A percentile compares a stretch with the other conserved stretches of the same genome.
phyloP scores from a whole-genome alignment of 2,113 vertebrate genomes.

The Suncus etruscus region DNA sequence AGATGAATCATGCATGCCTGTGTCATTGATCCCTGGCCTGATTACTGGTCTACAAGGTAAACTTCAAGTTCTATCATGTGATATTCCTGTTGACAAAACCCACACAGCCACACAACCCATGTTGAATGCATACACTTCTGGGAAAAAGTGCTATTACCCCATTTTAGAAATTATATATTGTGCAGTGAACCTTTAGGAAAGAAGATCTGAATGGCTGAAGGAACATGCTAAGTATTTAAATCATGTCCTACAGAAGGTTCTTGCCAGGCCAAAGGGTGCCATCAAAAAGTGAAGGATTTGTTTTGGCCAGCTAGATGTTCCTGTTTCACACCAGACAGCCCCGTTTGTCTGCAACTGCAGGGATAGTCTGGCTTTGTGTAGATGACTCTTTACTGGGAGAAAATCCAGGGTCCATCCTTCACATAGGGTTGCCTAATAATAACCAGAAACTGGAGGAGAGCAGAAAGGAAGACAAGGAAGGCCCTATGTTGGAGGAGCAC shows the following conservation, averaged over 20 bases:
- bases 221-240: conserved; percentile 35
- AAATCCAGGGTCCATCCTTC: conserved; percentile 72
- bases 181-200: conserved; percentile 64
- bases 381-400: conserved; percentile 65
- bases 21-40: background rate
- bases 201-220: conserved; percentile 71
- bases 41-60: conserved; percentile 26
- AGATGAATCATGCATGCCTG: background rate
- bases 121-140: conserved; percentile 50
- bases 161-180: conserved; percentile 66
- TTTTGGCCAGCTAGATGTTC: conserved; percentile 55
- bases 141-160: conserved; percentile 34
- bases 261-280: conserved; percentile 53
- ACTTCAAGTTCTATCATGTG: background rate
- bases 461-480: conserved; percentile 64
- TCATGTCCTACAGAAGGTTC: background rate
- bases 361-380: conserved; percentile 68
- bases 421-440: conserved; percentile 60
- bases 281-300: conserved; percentile 55
- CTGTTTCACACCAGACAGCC: conserved; percentile 59
- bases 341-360: conserved; percentile 62
- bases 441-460: conserved; percentile 72
- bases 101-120: conserved; percentile 51
- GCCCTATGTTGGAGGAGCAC: conserved; percentile 52
- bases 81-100: conserved; percentile 18